Percentiles rank a stretch among this genome's conserved stretches.
Evolutionary conservation across 2,888 invertebrate species (phyloP).

Genomic region (Dicyrtoma fusca): DNA sequence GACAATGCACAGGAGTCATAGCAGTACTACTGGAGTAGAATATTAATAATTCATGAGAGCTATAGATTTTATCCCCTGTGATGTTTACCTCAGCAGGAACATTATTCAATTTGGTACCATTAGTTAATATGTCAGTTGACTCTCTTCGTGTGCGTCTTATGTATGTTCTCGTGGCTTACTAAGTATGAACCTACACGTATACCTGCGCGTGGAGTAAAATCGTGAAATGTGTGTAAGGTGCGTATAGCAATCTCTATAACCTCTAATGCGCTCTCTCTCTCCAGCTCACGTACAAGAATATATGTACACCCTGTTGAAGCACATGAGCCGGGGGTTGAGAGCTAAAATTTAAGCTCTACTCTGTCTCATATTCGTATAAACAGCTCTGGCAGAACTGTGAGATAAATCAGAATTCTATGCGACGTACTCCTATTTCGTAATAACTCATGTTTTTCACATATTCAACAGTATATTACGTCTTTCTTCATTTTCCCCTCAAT

Average conservation of each 20-base stretch:
- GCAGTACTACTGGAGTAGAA: background rate
- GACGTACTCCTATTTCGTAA: conserved; percentile 11
- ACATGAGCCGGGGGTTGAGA: too few species aligned
- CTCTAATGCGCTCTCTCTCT: too few species aligned
- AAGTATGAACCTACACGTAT: too few species aligned
- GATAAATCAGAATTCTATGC: conserved; percentile 12
- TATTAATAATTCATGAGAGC: conserved; percentile 20
- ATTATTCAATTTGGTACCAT: conserved; percentile 28
- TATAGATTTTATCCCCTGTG: background rate
- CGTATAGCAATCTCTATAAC: too few species aligned
- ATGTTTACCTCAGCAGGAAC: conserved; percentile 16
- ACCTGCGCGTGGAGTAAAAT: too few species aligned
- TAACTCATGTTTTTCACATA: background rate
- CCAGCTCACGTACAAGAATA: background rate
- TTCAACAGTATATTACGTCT: too few species aligned
- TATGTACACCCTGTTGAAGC: background rate
- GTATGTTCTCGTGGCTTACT: background rate
- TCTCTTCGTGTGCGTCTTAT: background rate
- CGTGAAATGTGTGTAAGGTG: too few species aligned
- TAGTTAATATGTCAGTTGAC: conserved; percentile 17
- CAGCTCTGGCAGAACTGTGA: background rate
- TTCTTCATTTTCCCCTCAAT: too few species aligned
- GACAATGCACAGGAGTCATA: background rate
- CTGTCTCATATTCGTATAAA: too few species aligned
- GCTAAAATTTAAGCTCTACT: too few species aligned